Percentiles rank a stretch among this genome's conserved stretches.
These are phyloP conservation scores for Vanacampus margaritifer DNA, from an alignment of 2,113 vertebrate species.

Conservation along the genomic window DNA sequence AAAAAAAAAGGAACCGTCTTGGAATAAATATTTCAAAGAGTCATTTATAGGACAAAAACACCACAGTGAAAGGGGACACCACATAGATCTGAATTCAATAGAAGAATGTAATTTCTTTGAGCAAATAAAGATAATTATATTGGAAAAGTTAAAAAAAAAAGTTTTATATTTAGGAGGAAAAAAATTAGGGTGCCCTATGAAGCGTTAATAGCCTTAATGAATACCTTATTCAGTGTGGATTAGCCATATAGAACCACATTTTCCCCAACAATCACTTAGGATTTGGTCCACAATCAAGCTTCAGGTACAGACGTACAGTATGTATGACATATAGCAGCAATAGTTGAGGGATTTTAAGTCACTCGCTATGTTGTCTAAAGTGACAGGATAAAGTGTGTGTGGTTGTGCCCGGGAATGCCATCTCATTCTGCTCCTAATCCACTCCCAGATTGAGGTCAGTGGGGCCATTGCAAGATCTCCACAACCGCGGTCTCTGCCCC, in stretches of 20 bases:
- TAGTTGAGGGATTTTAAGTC: not conserved
- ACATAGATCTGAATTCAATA: not conserved
- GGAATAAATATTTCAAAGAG: not conserved
- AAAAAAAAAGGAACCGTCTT: not conserved
- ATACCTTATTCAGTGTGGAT: not conserved
- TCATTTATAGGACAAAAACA: not conserved
- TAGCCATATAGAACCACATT: not conserved
- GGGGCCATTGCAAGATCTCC: conserved; percentile 38
- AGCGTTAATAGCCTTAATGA: no score
- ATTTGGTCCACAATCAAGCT: not conserved
- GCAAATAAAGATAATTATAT: no score
- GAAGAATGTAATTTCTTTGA: not conserved
- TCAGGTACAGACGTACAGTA: not conserved
- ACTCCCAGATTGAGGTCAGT: conserved; percentile 61
- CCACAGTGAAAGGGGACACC: not conserved
- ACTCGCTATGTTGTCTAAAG: conserved; percentile 4
- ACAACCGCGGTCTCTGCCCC: no score
- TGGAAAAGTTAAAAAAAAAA: no score
- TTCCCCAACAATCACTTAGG: not conserved
- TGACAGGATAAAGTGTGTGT: conserved; percentile 3
- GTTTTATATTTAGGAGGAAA: no score
- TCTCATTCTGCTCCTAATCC: conserved; percentile 56
- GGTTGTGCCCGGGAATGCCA: conserved; percentile 28
- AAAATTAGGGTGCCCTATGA: no score
- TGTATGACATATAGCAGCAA: not conserved